phyloP scores from a whole-genome alignment of 2,797 vertebrate species.

The Falco concolor region DNA sequence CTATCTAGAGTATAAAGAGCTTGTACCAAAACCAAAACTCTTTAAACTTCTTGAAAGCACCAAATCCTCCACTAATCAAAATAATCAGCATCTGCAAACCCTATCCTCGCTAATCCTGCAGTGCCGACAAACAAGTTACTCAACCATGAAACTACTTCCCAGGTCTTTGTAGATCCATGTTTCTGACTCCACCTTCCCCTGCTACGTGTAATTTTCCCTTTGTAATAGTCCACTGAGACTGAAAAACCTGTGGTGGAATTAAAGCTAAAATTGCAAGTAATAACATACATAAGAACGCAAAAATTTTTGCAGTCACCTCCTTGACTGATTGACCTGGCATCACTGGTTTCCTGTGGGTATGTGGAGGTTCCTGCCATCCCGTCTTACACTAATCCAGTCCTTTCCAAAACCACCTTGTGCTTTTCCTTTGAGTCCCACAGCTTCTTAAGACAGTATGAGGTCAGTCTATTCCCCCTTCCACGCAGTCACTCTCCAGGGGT shows the following conservation, averaged over 20 bases:
- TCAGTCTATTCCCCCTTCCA: not conserved
- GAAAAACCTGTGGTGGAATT: not conserved
- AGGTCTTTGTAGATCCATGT: not conserved
- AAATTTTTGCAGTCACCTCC: not conserved
- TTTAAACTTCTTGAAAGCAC: not conserved
- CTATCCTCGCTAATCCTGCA: not conserved
- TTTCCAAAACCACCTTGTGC: not conserved
- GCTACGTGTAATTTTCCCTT: not conserved
- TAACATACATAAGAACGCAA: not conserved
- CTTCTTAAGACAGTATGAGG: not conserved
- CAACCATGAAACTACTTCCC: not conserved
- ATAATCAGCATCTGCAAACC: not conserved
- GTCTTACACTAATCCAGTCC: not conserved
- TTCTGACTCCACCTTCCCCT: not conserved
- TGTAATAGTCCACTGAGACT: not conserved
- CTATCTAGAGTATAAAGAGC: not conserved
- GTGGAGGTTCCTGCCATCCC: not conserved
- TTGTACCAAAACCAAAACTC: not conserved
- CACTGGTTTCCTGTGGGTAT: not conserved
- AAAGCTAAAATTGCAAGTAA: not conserved
- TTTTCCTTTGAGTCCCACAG: not conserved
- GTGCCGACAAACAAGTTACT: not conserved
- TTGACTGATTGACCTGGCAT: not conserved
- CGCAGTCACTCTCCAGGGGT: not conserved
- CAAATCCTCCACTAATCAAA: not conserved